Base-by-base conservation (phyloP, 2,113 vertebrate genomes). In the Etheostoma cragini region DNA sequence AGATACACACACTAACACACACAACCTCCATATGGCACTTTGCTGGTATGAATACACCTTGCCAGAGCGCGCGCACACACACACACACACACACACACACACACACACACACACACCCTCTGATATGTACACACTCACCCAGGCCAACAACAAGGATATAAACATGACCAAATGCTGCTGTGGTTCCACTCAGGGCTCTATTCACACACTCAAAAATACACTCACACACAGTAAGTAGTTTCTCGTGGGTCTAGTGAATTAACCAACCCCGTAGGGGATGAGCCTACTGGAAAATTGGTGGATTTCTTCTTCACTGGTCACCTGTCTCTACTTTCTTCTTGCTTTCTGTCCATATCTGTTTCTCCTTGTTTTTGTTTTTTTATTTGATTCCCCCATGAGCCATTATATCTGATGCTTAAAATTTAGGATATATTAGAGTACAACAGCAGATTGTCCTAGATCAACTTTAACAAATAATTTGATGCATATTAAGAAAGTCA, bases 81-180 rank as follows among this genome's bases (percentile, higher is more conserved):
- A 61, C 47, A 54, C 52, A 56, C 63, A 77, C 65, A 74, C 63
- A 80, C 84, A 24, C 53, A 24, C 53, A 56, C 53, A 24, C n/a
- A 62, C 19, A 50, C 21, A 49, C 71, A 79, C 75, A 58, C 45
- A 58, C 49, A 60, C 57, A 73, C 69, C 76, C 54, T 74, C 82
- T 45, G 33, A 76, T 80, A 52, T 84, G 67, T 79, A 81, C 82
- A 88, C 87, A 82, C 60, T 72, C 72, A 66, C n/a, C 68, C 66
- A 46, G 82, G 86, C 88, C 90, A 91, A 91, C 89, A 90, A 87
- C 82, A 89, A 88, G 90, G 87, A 85, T 86, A 87, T 92, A 93
- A 92, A 94, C 89, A 90, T 89, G 87, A 90, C 91, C 88, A 90
- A 92, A 93, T 84, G 52, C 78, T 87, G 79, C 83, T 85, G 90